Conservation (phyloP, 2,113 vertebrate genomes). For the Nibea albiflora region DNA sequence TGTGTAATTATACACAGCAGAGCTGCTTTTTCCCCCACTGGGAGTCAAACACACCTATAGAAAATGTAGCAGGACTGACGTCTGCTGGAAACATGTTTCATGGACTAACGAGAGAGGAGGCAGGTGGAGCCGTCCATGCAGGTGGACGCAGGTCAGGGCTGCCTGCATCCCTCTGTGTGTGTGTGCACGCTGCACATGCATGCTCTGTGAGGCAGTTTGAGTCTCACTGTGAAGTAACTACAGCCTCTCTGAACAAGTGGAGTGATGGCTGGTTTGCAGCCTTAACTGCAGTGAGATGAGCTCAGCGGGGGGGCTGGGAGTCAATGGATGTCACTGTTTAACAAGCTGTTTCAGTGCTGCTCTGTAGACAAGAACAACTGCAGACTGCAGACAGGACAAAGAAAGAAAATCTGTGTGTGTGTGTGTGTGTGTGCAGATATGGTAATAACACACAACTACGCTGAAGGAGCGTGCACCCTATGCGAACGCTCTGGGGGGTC, state of each 20-base stretch:
- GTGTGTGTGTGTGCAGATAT: slow-evolving; percentile 46
- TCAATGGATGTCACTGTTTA: slow-evolving; percentile 74
- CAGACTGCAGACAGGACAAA: slow-evolving; percentile 66
- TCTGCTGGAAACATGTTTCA: no score
- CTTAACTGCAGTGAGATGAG: slow-evolving; percentile 58
- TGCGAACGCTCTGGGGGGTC: slow-evolving; percentile 41
- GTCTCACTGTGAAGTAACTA: slow-evolving; percentile 23
- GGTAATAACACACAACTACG: slow-evolving; percentile 63
- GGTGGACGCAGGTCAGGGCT: no score
- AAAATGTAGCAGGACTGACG: no score
- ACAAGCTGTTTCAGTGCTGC: slow-evolving; percentile 63
- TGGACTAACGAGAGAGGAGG: neutral
- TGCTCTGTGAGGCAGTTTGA: neutral
- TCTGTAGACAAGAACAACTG: slow-evolving; percentile 58
- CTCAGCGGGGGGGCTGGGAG: slow-evolving; percentile 54
- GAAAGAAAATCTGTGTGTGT: slow-evolving; percentile 42
- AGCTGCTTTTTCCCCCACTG: neutral
- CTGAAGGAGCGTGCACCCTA: slow-evolving; percentile 55
- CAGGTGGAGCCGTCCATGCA: neutral
- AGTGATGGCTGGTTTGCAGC: slow-evolving; percentile 51
- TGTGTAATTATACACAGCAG: neutral
- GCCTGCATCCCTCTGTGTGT: no score
- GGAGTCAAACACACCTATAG: neutral
- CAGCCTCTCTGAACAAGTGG: slow-evolving; percentile 31
- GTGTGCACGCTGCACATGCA: slow-evolving; percentile 11